Conservation (phyloP, 2,797 vertebrate genomes). For the Limnodromus scolopaceus region DNA sequence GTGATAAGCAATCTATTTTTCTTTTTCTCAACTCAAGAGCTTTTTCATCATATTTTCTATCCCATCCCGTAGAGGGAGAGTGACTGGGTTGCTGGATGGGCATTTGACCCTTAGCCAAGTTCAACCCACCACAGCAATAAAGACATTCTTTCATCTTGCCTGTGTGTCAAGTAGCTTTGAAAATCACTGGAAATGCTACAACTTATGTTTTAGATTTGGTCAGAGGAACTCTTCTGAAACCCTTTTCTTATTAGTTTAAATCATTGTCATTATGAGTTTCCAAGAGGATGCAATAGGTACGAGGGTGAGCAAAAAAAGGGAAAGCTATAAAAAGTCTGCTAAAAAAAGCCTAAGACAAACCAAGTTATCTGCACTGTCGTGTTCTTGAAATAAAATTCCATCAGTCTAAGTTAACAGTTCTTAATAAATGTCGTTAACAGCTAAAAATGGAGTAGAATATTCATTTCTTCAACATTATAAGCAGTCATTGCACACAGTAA, state of each 20-base stretch:
- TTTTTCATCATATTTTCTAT: background rate
- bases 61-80: background rate
- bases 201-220: background rate
- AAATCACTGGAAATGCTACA: background rate
- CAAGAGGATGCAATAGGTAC: background rate
- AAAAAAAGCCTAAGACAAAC: constrained; percentile 31
- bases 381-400: constrained; percentile 55
- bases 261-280: background rate
- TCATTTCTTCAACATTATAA: constrained; percentile 48
- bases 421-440: constrained; percentile 47
- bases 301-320: background rate
- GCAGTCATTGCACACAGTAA: constrained; percentile 17
- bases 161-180: background rate
- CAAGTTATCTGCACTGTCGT: background rate
- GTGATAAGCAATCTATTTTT: background rate
- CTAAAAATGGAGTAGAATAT: constrained; percentile 41
- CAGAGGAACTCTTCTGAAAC: background rate
- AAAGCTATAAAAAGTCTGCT: constrained; percentile 18
- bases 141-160: background rate
- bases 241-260: background rate
- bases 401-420: constrained; percentile 29
- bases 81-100: background rate
- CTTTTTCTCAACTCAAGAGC: background rate
- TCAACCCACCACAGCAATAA: background rate
- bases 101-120: background rate